Conservation (phyloP, 2,888 invertebrate genomes). For the Calameuta pallipes region DNA sequence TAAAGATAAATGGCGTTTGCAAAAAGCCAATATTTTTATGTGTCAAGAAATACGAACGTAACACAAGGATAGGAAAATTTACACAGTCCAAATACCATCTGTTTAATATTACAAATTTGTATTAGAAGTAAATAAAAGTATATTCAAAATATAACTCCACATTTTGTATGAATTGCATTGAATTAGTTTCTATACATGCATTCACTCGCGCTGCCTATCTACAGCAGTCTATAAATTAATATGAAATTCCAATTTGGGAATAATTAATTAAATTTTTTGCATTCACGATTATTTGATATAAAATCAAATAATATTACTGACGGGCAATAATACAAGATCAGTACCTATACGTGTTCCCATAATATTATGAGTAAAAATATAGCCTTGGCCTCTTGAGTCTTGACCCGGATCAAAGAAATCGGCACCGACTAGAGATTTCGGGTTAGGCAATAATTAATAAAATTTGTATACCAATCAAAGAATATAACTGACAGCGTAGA, state of each 20-base stretch:
- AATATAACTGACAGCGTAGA: neutral
- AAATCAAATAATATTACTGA: neutral
- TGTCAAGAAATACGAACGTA: neutral
- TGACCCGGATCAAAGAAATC: neutral
- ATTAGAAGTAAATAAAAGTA: neutral
- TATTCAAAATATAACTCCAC: neutral
- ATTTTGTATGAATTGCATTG: neutral
- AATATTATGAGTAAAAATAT: neutral
- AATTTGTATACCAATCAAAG: neutral
- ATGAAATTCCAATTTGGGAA: neutral
- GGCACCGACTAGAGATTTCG: neutral
- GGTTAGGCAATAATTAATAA: neutral
- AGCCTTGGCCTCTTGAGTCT: neutral
- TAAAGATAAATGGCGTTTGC: neutral
- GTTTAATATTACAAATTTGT: neutral
- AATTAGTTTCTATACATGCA: neutral
- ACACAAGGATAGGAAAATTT: neutral
- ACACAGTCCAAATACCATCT: neutral
- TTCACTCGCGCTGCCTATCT: neutral
- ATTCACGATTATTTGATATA: neutral
- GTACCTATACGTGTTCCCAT: neutral
- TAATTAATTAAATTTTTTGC: neutral
- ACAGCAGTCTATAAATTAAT: neutral
- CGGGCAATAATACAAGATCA: neutral
- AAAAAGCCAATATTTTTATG: neutral